Base-by-base conservation (phyloP, 2,113 vertebrate species). In the Pica pica region DNA sequence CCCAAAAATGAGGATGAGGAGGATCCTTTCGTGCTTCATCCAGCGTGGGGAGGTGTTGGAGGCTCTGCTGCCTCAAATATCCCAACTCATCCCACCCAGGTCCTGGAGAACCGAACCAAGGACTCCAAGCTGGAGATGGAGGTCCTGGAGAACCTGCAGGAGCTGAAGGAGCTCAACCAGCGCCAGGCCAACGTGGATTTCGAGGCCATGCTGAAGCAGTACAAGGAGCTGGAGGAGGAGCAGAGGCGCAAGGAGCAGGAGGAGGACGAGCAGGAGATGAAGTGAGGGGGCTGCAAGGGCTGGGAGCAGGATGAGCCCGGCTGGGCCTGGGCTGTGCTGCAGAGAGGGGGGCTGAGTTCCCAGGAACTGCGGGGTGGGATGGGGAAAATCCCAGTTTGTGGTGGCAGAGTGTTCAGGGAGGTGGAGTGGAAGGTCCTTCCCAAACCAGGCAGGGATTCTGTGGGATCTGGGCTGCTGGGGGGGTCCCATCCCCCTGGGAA, bases 121-220 rank as follows among this genome's bases (percentile, higher is more conserved):
- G 99, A 99, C 96, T 99, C 99, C 11, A 99, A 99, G 95, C 97
- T 99, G 97, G 99, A 99, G 96, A 99, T 99, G 99, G 99, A 99
- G 94, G 99, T 99, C 23, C 95, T 99, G 97, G 99, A 99, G 97
- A 99, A 99, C 95, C 98, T 99, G 42, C 99, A 99, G 97, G 99
- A 99, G 96, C 98, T 99, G 90, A 99, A 99, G 95, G 99, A 99
- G 60, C 98, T 99, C 76, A 99, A 99, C 97, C 99, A 99, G 97
- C 98, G 99, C 13, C 99, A 99, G 98, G 99, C 99, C 3, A 98
- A 98, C 1, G 99, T 99, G 96, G 99, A 99, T 93, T 99, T 99
- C 1, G 99, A 99, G 97, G 98, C 98, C 56, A 99, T 98, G 98
- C 93, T 98, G 87, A 96, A 94, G 84, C 97, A 97, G 88, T 98